These are phyloP conservation scores for Petrolisthes cinctipes DNA, from an alignment of 2,888 invertebrate genomes.

Conservation along the genomic window DNA sequence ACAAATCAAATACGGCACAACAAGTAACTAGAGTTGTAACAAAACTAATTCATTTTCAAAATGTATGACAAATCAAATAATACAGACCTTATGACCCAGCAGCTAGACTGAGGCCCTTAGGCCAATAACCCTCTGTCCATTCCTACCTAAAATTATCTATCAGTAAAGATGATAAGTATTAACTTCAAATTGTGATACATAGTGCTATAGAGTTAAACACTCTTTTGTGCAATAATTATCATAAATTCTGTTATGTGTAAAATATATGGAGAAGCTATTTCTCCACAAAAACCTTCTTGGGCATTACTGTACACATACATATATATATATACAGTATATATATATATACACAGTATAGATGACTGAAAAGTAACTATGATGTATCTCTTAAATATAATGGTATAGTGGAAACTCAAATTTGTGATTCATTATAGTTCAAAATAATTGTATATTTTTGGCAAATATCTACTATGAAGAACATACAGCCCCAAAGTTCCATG, in stretches of 20 bases:
- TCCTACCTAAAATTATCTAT: not conserved
- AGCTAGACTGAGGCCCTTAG: not conserved
- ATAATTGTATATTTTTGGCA: conserved; percentile 12
- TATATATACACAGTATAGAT: not conserved
- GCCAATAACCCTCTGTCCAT: not conserved
- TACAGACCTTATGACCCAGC: not conserved
- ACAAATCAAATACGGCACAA: conserved; percentile 8
- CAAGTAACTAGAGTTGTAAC: not conserved
- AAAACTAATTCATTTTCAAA: not conserved
- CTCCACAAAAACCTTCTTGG: not conserved
- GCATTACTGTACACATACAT: not conserved
- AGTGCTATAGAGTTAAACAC: conserved; percentile 45
- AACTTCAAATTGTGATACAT: conserved; percentile 46
- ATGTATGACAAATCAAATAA: not conserved
- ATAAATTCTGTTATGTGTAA: conserved; percentile 43
- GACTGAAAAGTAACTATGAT: not conserved
- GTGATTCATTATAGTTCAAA: conserved; percentile 14
- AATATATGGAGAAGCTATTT: conserved; percentile 14
- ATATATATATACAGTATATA: not conserved
- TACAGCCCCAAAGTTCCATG: not conserved
- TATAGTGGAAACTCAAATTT: not conserved
- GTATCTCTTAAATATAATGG: not conserved
- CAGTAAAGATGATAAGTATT: not conserved
- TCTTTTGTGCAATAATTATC: conserved; percentile 46
- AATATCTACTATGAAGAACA: not conserved